Evolutionary conservation across 2,113 vertebrate species (phyloP).

Genomic region (Lophochroa leadbeateri): DNA sequence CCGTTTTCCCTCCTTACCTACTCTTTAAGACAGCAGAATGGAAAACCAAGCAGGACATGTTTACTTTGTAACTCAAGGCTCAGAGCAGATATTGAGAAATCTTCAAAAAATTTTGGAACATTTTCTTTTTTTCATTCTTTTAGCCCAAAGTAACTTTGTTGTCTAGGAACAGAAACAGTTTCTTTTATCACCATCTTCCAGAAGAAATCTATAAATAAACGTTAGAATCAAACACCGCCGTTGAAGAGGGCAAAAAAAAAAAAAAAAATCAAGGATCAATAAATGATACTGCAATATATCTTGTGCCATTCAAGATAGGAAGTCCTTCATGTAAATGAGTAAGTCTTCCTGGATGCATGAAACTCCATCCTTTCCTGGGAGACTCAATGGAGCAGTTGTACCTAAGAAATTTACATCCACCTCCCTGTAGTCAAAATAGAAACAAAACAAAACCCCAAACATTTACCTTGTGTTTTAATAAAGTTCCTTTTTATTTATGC

Average conservation of each 20-base stretch:
- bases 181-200: constrained; percentile 61
- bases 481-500: not conserved
- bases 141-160: constrained; percentile 65
- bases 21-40: constrained; percentile 38
- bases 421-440: constrained; percentile 80
- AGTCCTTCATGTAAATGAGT: constrained; percentile 98
- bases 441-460: not conserved
- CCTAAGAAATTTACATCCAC: constrained; percentile 94
- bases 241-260: not conserved
- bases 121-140: constrained; percentile 42
- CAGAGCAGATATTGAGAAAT: constrained; percentile 73
- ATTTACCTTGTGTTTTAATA: not conserved
- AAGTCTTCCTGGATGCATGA: constrained; percentile 97
- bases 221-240: constrained; percentile 45
- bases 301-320: constrained; percentile 92
- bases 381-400: constrained; percentile 96
- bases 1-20: not conserved
- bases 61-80: constrained; percentile 74
- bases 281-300: constrained; percentile 98
- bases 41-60: constrained; percentile 60
- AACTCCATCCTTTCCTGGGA: constrained; percentile 96
- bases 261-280: constrained; percentile 87
- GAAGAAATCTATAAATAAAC: constrained; percentile 72
- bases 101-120: constrained; percentile 42
- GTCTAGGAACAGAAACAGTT: constrained; percentile 50